These are phyloP conservation scores for Eupithecia tripunctaria DNA, from an alignment of 2,888 invertebrate genomes.

Conservation along the genomic window DNA sequence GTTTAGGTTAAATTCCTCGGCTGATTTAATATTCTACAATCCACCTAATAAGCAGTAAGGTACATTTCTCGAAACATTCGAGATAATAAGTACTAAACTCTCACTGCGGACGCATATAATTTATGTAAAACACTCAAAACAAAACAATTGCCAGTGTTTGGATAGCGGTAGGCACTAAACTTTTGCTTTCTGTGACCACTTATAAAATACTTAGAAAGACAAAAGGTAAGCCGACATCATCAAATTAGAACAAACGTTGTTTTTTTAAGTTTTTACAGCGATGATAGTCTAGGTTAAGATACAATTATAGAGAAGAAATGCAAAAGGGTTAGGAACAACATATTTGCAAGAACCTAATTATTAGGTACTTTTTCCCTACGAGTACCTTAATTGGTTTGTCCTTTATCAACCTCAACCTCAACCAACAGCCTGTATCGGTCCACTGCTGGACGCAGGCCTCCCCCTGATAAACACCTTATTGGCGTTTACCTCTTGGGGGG, in stretches of 20 bases:
- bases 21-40: background rate
- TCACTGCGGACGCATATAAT: constrained; percentile 35
- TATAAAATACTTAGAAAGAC: constrained; percentile 19
- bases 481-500: too few species aligned
- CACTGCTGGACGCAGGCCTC: too few species aligned
- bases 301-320: background rate
- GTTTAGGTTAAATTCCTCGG: background rate
- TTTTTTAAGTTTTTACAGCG: background rate
- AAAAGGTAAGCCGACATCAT: constrained; percentile 2
- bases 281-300: background rate
- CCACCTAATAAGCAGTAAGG: background rate
- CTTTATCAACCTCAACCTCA: too few species aligned
- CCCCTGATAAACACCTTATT: too few species aligned
- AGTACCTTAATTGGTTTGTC: too few species aligned
- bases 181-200: constrained; percentile 20
- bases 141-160: constrained; percentile 29
- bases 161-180: constrained; percentile 16
- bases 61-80: constrained; percentile 11
- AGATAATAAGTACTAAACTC: constrained; percentile 35
- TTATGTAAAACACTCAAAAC: constrained; percentile 29
- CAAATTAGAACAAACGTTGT: constrained; percentile 10
- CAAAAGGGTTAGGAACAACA: background rate
- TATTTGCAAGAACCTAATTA: background rate
- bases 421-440: too few species aligned
- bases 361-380: too few species aligned